These are phyloP conservation scores for Platalea minor DNA, from an alignment of 2,797 vertebrate genomes.

Conservation along the genomic window DNA sequence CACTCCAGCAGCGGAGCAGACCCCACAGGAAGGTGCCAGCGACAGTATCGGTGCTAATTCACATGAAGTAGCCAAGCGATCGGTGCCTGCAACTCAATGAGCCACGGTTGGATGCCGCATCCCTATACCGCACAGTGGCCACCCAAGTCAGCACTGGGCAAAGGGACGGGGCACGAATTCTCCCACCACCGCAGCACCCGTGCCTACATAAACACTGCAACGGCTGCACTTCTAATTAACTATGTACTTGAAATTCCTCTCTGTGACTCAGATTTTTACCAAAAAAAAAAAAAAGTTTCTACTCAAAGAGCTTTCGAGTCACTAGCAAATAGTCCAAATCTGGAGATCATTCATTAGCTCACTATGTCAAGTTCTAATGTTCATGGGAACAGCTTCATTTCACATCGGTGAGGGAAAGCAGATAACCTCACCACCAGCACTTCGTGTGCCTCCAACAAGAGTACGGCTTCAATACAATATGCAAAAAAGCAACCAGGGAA, in stretches of 20 bases:
- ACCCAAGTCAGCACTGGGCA: not conserved
- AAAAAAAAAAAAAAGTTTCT: not conserved
- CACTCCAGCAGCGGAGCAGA: not conserved
- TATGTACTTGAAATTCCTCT: not conserved
- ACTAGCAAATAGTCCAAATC: not conserved
- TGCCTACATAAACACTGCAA: not conserved
- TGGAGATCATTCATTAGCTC: not conserved
- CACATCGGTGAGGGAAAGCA: not conserved
- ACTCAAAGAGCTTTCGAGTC: not conserved
- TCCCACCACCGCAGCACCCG: accelerated
- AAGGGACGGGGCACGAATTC: not conserved
- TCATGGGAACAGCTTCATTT: not conserved
- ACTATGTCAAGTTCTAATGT: not conserved
- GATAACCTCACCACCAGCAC: not conserved
- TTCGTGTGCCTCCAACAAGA: accelerated
- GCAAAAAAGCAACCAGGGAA: not conserved
- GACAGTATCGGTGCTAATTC: not conserved
- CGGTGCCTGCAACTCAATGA: not conserved
- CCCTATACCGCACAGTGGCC: not conserved
- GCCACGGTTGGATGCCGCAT: not conserved
- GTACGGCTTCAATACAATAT: not conserved
- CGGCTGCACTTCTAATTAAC: not conserved
- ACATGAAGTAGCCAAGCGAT: not conserved
- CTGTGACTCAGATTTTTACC: not conserved
- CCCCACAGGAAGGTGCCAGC: not conserved